A percentile compares a stretch with the other conserved stretches of the same genome.
These are phyloP conservation scores for Agonopterix alstromeriana DNA, from an alignment of 2,888 invertebrate genomes.

Conservation along the genomic window DNA sequence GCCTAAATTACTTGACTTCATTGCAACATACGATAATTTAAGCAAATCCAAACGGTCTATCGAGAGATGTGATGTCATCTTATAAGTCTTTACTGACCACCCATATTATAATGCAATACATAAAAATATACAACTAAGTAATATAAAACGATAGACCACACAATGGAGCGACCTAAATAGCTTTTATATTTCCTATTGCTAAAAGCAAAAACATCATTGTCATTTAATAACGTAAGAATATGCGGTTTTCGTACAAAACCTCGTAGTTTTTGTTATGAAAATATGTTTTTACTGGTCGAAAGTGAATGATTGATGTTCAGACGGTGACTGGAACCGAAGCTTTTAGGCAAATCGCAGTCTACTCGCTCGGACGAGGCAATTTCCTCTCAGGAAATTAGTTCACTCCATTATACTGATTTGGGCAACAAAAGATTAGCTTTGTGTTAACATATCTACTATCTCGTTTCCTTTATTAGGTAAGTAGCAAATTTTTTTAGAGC, in stretches of 20 bases:
- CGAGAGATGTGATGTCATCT: no score
- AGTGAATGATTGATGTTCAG: conserved; percentile 39
- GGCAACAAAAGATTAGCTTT: conserved; percentile 13
- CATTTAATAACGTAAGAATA: conserved; percentile 11
- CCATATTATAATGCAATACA: no score
- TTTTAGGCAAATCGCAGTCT: conserved; percentile 53
- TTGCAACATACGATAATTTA: conserved; percentile 12
- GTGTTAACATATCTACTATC: background rate
- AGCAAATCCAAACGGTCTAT: no score
- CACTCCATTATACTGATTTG: conserved; percentile 30
- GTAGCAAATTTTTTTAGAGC: background rate
- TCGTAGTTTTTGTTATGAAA: conserved; percentile 36
- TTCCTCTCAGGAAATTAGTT: conserved; percentile 68
- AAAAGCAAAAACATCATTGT: background rate
- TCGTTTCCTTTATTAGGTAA: conserved; percentile 9
- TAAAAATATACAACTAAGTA: no score
- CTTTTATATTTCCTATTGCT: background rate
- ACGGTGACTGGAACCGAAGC: conserved; percentile 42
- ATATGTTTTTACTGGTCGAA: conserved; percentile 23
- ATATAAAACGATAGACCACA: background rate
- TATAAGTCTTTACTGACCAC: no score
- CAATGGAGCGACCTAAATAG: conserved; percentile 5
- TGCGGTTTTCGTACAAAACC: conserved; percentile 20
- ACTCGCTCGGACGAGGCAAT: conserved; percentile 41
- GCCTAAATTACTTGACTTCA: conserved; percentile 56